Evolutionary conservation across 2,113 vertebrate species (phyloP).

Genomic region (Microtus montanus): DNA sequence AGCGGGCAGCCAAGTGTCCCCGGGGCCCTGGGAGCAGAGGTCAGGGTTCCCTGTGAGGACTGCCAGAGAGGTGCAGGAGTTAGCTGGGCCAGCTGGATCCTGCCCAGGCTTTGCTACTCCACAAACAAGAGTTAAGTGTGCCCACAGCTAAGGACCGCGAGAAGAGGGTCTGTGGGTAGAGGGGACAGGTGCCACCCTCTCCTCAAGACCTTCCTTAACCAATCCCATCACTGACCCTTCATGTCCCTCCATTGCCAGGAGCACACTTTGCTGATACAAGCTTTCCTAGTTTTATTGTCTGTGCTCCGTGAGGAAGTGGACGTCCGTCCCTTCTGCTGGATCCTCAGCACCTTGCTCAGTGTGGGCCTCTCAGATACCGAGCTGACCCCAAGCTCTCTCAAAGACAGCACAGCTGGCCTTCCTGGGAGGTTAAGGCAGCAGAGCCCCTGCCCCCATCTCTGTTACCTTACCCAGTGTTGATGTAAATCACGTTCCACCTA

Average conservation of each 20-base stretch:
- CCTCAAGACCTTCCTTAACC: not conserved
- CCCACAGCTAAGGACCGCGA: not conserved
- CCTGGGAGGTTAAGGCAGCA: not conserved
- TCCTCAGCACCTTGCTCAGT: not conserved
- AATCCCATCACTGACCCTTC: not conserved
- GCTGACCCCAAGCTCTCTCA: not conserved
- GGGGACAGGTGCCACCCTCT: not conserved
- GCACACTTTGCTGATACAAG: not conserved
- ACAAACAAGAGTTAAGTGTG: not conserved
- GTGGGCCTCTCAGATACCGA: not conserved
- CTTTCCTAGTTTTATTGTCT: slow-evolving; percentile 2
- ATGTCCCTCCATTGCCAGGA: not conserved
- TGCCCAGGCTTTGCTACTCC: not conserved
- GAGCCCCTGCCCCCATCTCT: not conserved
- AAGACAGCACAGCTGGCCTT: not conserved
- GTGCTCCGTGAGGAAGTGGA: not conserved
- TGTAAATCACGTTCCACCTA: not conserved
- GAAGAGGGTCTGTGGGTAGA: not conserved
- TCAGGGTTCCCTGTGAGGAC: slow-evolving; percentile 9
- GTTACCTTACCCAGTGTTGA: not conserved
- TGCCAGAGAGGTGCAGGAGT: slow-evolving; percentile 14
- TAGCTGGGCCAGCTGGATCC: not conserved
- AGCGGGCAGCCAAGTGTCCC: slow-evolving; percentile 83
- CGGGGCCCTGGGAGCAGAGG: slow-evolving; percentile 32
- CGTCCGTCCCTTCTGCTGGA: not conserved